Evolutionary conservation across 92 coral and sea anemone species (phyloP), one percentile per base, ranked within the genome.

Genomic region (Montipora capitata): DNA sequence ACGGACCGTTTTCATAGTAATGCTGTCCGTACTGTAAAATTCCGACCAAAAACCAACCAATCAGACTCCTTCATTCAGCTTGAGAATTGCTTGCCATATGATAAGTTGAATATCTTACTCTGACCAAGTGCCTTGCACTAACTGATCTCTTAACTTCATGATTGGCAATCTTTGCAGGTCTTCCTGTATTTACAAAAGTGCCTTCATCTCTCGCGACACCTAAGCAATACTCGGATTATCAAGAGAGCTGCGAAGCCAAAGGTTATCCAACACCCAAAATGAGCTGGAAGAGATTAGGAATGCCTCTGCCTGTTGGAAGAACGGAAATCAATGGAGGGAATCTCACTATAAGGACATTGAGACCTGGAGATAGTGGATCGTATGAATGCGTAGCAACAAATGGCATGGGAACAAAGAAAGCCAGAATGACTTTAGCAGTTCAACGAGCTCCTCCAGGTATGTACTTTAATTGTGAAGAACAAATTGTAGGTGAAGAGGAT

Each of bases 181-280:
- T 72, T 72, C 57, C 76, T 14, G 17, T n/a, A 1, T 43, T 72
- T 44, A 72, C 76, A 44, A 72, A 72, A 43, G 57, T 72, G 64
- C 80, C 66, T 4, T 40, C 80, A 1, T 44, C 40, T 8, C 80
- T 57, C 43, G 43, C 18, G 7, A 64, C 83, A 16, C 83, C 83
- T 10, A 44, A 18, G 0, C 13, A 79, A 12, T 5, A 0, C 2
- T 20, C 74, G 2, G 42, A 41, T 0, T 64, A 62, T 2, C 62
- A 11, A 41, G 20, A 49, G 20, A 20, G 61, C 10, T 66, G 84
- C 27, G 61, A 79, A 20, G 84, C 84, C 45, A 12, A 18, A 27
- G 74, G 83, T 2, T 64, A 16, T 64, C 83, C 83, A 10, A 56
- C 42, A n/a, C 83, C 83, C 3, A 3, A 4, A 9, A 2, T 79